These are phyloP conservation scores for Anguilla rostrata DNA, from an alignment of 2,113 vertebrate genomes.

Conservation along the genomic window DNA sequence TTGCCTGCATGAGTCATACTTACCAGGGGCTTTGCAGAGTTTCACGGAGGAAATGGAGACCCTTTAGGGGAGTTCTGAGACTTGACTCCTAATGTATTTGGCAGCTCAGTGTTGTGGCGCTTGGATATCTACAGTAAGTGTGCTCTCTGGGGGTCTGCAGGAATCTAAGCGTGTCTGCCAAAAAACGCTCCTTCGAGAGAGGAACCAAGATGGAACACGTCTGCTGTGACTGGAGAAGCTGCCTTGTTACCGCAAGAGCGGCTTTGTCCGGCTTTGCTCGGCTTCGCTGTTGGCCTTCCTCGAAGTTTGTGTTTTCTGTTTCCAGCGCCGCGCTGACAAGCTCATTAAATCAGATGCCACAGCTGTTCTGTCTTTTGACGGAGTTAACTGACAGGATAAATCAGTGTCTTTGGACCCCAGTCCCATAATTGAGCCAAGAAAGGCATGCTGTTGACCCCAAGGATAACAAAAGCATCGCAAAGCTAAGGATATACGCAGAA, in stretches of 20 bases:
- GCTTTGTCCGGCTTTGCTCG: not conserved
- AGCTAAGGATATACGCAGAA: not conserved
- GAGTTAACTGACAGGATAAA: not conserved
- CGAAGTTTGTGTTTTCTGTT: not conserved
- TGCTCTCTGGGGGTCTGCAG: conserved; percentile 21
- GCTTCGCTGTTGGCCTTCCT: not conserved
- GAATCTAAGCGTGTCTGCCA: conserved; percentile 25
- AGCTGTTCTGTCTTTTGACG: not conserved
- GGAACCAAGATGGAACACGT: conserved; percentile 3
- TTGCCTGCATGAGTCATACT: conserved; percentile 12
- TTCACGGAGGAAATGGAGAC: conserved; percentile 15
- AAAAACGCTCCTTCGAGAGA: conserved; percentile 2
- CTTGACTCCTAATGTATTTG: conserved; percentile 24
- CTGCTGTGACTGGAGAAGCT: not conserved
- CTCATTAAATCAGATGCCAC: not conserved
- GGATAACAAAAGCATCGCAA: not conserved
- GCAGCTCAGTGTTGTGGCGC: not conserved
- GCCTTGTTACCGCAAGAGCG: not conserved
- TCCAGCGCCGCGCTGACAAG: not conserved
- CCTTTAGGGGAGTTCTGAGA: conserved; percentile 25
- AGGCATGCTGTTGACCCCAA: not conserved
- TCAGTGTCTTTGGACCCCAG: not conserved
- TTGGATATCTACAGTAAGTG: conserved; percentile 8
- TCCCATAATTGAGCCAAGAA: not conserved
- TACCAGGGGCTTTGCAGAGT: not conserved